These are phyloP conservation scores for Sapajus apella DNA, from an alignment of 2,113 vertebrate genomes.

Conservation along the genomic window DNA sequence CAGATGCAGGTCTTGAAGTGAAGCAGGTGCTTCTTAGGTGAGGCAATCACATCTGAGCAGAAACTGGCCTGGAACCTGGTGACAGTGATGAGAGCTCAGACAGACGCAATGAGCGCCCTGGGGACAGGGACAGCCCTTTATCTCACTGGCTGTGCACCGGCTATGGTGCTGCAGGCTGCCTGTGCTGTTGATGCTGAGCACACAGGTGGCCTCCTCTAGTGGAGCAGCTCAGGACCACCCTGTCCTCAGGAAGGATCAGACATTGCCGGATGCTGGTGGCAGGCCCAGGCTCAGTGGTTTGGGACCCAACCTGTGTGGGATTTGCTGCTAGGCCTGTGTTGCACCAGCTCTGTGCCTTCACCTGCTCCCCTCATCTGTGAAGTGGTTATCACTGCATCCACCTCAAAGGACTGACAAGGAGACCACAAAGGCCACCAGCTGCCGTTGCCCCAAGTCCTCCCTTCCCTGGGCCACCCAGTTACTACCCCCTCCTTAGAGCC, in stretches of 20 bases:
- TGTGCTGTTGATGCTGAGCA: accelerated
- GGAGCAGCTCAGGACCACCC: background rate
- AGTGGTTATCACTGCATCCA: accelerated
- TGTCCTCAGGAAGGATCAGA: accelerated
- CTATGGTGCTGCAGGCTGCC: accelerated
- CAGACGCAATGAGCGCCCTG: accelerated
- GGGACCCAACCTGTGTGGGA: too few relatives aligned
- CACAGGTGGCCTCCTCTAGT: background rate
- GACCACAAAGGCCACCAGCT: background rate
- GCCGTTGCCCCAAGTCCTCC: background rate
- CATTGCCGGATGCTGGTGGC: background rate
- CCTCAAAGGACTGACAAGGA: background rate
- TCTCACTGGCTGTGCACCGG: accelerated
- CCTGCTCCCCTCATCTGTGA: background rate
- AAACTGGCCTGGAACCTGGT: accelerated
- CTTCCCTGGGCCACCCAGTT: background rate
- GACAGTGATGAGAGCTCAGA: background rate
- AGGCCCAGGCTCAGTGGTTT: accelerated
- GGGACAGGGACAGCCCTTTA: accelerated
- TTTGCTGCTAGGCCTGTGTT: background rate
- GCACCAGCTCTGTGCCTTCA: accelerated
- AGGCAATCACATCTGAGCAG: background rate
- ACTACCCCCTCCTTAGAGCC: background rate
- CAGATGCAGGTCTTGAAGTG: background rate
- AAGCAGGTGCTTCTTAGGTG: background rate